Evolutionary conservation across 2,888 invertebrate genomes (phyloP).

Genomic region (Notocelia uddmanniana): DNA sequence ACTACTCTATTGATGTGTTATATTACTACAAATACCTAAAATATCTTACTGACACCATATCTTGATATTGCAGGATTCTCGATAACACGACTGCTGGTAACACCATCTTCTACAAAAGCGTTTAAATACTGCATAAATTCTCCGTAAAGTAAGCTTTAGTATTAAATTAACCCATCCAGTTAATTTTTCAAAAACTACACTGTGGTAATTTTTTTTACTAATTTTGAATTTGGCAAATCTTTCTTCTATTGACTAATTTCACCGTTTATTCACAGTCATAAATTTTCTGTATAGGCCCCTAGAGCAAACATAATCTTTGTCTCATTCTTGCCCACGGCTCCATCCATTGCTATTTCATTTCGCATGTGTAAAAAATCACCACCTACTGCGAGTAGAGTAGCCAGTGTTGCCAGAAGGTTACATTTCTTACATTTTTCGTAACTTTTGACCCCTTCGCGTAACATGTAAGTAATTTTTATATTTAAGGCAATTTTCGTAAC

Average conservation of each 20-base stretch:
- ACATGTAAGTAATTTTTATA: too few relatives aligned
- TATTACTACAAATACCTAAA: too few relatives aligned
- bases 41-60: not conserved
- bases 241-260: not conserved
- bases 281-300: not conserved
- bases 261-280: not conserved
- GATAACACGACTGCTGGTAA: not conserved
- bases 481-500: too few relatives aligned
- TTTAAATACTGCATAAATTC: constrained; percentile 6
- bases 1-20: not conserved
- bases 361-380: constrained; percentile 12
- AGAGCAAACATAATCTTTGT: not conserved
- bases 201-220: not conserved
- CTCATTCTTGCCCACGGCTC: constrained; percentile 13
- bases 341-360: constrained; percentile 27
- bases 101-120: not conserved
- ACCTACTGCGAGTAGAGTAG: not conserved
- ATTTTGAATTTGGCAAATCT: not conserved
- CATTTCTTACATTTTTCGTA: too few relatives aligned
- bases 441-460: too few relatives aligned
- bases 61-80: not conserved
- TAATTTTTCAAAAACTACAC: too few relatives aligned
- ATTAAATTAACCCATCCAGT: too few relatives aligned
- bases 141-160: too few relatives aligned
- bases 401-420: too few relatives aligned